Evolutionary conservation across 2,888 invertebrate species (phyloP).

Genomic region (Muscina levida): DNA sequence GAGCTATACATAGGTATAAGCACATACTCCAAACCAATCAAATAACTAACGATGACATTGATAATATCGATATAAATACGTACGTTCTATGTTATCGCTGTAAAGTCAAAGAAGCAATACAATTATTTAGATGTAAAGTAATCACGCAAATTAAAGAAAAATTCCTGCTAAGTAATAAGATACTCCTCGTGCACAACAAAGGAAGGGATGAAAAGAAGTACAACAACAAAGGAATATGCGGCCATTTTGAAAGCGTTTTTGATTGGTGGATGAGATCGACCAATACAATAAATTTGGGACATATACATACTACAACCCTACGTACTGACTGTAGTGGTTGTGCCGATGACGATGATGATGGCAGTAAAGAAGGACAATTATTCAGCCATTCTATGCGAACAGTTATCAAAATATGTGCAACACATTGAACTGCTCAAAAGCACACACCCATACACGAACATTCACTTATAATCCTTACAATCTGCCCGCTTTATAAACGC

Average conservation of each 20-base stretch:
- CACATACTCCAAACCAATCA: too few species aligned
- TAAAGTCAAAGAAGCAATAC: slow-evolving; percentile 1
- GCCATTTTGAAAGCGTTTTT: slow-evolving; percentile 80
- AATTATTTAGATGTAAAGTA: slow-evolving; percentile 53
- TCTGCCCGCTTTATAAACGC: too few species aligned
- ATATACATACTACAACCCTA: slow-evolving; percentile 63
- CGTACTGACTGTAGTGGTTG: slow-evolving; percentile 35
- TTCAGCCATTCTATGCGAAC: slow-evolving; percentile 77
- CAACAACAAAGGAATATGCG: slow-evolving; percentile 68
- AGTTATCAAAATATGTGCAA: slow-evolving; percentile 69
- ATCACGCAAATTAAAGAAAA: slow-evolving; percentile 53
- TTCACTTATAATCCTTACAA: too few species aligned
- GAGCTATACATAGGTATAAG: too few species aligned
- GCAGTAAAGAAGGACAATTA: slow-evolving; percentile 75
- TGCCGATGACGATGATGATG: slow-evolving; percentile 41
- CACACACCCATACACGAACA: slow-evolving; percentile 61
- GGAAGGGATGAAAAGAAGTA: slow-evolving; percentile 65
- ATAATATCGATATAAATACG: too few species aligned
- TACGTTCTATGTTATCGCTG: too few species aligned
- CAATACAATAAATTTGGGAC: slow-evolving; percentile 78
- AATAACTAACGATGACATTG: too few species aligned
- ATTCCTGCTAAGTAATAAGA: slow-evolving; percentile 45
- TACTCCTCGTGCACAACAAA: slow-evolving; percentile 46
- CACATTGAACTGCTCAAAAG: slow-evolving; percentile 55
- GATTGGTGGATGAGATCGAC: slow-evolving; percentile 80